Evolutionary conservation across 2,888 invertebrate species (phyloP), one percentile per base, ranked within the genome.

Genomic region (Scrobipalpa costella): DNA sequence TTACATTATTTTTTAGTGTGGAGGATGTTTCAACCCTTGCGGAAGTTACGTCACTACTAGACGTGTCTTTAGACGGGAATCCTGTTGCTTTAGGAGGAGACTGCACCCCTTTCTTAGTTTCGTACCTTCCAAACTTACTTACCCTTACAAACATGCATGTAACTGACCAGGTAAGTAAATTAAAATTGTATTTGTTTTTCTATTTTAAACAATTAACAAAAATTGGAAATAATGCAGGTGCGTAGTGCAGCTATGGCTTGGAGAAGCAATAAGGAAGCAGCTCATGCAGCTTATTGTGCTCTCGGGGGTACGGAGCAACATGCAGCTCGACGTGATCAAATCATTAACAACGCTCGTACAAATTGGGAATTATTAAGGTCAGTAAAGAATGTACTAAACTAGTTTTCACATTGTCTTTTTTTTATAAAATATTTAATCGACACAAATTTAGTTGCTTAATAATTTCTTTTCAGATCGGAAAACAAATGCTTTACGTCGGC

Each of bases 21-120:
- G 98, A 98, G 79, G 97, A 98, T 78, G 96, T 98, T 85, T 94
- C 95, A 59, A 95, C 96, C 67, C 88, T 98, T 65, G 95, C 95
- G 33, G 95, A 96, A 83, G 95, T 96, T 0, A 88, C 93, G 8
- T 94, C 95, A 65, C 92, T 98, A 57, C 93, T 94, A 64, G 98
- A 98, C 87, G 94, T 98, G 58, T 95, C 97, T 19, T 93, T 98
- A 64, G 98, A 97, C 80, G 96, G 95, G 67, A 97, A 97, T 86
- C 96, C 97, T 0, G 94, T 97, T 9, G 95, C 95, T 19, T 83
- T 95, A 67, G 95, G 94, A n/a, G 95, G 95, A 0, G 96, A 97
- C 73, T 97, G 96, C 76, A 94, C 95, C 2, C 95, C 96, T 0
- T 97, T 96, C 79, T 84, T 97, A 55, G 96, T 97, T 0, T 95